These are phyloP conservation scores for Parnassius smintheus DNA, from an alignment of 2,888 invertebrate species.

Conservation along the genomic window DNA sequence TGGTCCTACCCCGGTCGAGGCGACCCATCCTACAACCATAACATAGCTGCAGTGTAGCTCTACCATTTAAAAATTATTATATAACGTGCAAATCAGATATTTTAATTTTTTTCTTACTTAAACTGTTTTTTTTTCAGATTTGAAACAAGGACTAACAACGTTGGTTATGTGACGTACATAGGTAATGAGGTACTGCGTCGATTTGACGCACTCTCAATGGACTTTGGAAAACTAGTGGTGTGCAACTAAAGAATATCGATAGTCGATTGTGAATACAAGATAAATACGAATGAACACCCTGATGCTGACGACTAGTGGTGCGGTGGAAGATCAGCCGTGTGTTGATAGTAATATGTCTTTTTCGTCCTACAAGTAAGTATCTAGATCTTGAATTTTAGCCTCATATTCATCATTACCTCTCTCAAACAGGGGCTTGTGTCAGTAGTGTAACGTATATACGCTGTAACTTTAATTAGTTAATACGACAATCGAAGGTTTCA, in stretches of 20 bases:
- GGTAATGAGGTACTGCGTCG: conserved; percentile 55
- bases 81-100: background rate
- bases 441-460: too few species aligned
- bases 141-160: conserved; percentile 38
- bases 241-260: conserved; percentile 36
- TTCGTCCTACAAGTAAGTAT: conserved; percentile 73
- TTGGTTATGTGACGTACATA: conserved; percentile 64
- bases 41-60: too few species aligned
- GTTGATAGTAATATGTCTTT: conserved; percentile 74
- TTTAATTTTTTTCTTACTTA: background rate
- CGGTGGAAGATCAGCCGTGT: conserved; percentile 70
- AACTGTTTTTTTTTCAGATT: conserved; percentile 49
- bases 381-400: background rate
- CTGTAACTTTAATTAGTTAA: too few species aligned
- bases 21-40: too few species aligned
- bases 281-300: conserved; percentile 71
- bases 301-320: conserved; percentile 72
- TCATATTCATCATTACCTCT: too few species aligned
- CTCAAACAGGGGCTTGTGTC: too few species aligned
- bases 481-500: too few species aligned
- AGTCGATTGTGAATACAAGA: conserved; percentile 33
- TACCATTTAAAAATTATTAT: background rate
- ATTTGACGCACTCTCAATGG: conserved; percentile 50
- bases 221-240: conserved; percentile 58
- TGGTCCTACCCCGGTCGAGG: too few species aligned